Base-by-base conservation (phyloP, 1,140 invertebrate species). In the Achatina immaculata region DNA sequence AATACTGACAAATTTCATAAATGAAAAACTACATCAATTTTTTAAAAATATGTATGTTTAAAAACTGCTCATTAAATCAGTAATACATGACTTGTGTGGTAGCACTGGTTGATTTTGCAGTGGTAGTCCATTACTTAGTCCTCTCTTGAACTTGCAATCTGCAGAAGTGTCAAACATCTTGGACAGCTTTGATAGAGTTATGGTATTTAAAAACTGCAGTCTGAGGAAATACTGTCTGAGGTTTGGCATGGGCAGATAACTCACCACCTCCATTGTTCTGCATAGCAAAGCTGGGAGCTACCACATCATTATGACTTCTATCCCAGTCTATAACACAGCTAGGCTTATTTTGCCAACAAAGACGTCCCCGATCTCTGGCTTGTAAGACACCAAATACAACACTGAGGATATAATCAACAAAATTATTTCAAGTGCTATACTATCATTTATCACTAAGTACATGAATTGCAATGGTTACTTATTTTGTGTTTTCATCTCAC, bases 271-370 rank as follows among this genome's bases (percentile, higher is more conserved):
- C 77, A 19, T 31, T 38, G 31, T 77, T 72, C 6, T 75, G 62
- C 19, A 65, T 68, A 51, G 72, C 71, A 16, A 80, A 55, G 38
- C 66, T 58, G 21, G 79, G 38, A 28, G 80, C 66, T 45, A 88
- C 84, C 28, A 86, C 87, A 77, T 87, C 85, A 77, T 87, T 88
- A 65, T 86, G 82, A 34, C 87, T 86, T 73, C 87, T 89, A 16
- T 78, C 71, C 74, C 81, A 83, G 62, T 88, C 85, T 40, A 82
- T 81, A 7, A 83, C 45, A 45, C 84, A 85, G 48, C 76, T 84
- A 28, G 83, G 73, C 68, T 88, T 88, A 21, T 80, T 85, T 68
- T 85, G 83, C 87, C 88, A 89, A 82, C 88, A 89, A 62, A 88
- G 82, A 24, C 86, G 81, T 16, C 83, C 83, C 48, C 85, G 83